Evolutionary conservation across 2,113 vertebrate species (phyloP).

Genomic region (Mus spicilegus): DNA sequence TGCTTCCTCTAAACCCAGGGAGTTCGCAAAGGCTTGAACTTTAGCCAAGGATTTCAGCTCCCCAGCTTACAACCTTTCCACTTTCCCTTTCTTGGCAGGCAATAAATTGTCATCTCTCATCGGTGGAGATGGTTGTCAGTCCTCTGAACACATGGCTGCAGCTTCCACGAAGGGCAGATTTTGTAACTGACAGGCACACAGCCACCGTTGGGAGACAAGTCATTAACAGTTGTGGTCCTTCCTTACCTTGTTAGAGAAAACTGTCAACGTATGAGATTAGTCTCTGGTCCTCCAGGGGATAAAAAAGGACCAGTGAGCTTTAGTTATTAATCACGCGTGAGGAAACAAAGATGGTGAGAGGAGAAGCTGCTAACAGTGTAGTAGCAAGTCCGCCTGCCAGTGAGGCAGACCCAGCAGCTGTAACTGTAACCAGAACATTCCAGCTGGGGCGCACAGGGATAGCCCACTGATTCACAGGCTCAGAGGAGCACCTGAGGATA

Average conservation of each 20-base stretch:
- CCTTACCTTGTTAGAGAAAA: not conserved
- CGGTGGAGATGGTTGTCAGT: not conserved
- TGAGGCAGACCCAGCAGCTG: not conserved
- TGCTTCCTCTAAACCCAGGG: not conserved
- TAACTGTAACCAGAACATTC: not conserved
- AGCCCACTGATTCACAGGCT: not conserved
- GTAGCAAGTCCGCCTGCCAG: not conserved
- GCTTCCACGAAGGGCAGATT: not conserved
- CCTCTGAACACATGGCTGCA: not conserved
- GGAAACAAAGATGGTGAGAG: not conserved
- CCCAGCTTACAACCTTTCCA: not conserved
- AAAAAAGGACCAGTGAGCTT: not conserved
- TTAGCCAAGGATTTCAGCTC: not conserved
- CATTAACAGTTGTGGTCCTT: conserved; percentile 10
- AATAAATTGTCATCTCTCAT: not conserved
- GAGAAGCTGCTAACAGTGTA: not conserved
- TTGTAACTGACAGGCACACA: not conserved
- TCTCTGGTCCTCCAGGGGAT: not conserved
- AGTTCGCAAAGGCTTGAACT: not conserved
- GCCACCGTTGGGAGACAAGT: not conserved
- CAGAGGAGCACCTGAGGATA: not conserved
- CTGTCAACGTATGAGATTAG: not conserved
- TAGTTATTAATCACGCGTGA: not conserved
- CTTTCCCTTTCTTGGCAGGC: not conserved
- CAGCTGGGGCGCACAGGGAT: not conserved